Conservation (phyloP, 2,113 vertebrate species). For the Rhombomys opimus region DNA sequence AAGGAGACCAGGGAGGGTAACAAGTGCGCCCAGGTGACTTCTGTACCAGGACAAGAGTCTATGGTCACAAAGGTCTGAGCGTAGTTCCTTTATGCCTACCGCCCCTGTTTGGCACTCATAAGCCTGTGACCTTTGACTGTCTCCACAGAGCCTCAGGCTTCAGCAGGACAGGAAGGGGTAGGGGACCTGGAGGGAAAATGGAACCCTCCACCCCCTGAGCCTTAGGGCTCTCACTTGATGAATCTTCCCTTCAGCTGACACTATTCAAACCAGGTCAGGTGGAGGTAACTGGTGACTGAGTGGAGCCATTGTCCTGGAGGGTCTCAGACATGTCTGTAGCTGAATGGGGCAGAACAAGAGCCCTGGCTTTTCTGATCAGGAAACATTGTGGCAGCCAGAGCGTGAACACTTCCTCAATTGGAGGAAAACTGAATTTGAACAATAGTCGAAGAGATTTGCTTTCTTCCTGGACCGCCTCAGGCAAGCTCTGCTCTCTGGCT, state of each 20-base stretch:
- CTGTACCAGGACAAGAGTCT: background rate
- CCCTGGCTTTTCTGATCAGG: background rate
- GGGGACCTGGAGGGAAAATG: background rate
- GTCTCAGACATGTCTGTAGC: background rate
- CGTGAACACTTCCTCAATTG: background rate
- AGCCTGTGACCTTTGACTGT: background rate
- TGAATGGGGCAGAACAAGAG: background rate
- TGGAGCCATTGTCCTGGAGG: no score
- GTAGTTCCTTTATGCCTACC: no score
- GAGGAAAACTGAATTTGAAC: background rate
- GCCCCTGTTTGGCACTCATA: background rate
- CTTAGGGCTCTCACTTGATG: background rate
- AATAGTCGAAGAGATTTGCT: background rate
- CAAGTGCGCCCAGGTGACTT: no score
- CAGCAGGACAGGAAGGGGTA: fast-evolving
- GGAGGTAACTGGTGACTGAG: background rate
- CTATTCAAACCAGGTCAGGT: background rate
- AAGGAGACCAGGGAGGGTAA: background rate
- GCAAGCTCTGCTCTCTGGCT: background rate
- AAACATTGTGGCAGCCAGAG: background rate
- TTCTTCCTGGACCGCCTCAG: background rate
- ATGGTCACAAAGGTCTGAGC: background rate
- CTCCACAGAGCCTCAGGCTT: background rate
- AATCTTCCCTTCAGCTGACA: background rate
- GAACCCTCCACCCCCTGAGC: background rate